Evolutionary conservation across 2,113 vertebrate genomes (phyloP).

Genomic region (Dicrurus megarhynchus): DNA sequence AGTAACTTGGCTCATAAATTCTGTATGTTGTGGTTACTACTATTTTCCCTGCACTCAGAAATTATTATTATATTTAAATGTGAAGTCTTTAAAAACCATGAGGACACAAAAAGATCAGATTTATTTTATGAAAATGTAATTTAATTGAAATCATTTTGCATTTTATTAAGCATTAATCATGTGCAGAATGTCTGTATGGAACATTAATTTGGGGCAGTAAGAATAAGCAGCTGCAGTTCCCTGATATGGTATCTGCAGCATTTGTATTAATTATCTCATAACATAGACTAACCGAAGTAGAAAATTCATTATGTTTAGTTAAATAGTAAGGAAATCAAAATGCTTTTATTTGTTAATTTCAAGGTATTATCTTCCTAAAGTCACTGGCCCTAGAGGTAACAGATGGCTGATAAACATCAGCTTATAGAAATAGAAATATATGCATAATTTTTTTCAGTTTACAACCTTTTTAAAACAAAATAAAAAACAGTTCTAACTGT

Average conservation of each 20-base stretch:
- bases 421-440: background rate
- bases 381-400: background rate
- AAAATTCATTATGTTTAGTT: slow-evolving; percentile 67
- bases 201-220: slow-evolving; percentile 69
- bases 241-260: slow-evolving; percentile 54
- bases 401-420: background rate
- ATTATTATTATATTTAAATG: background rate
- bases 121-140: slow-evolving; percentile 58
- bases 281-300: slow-evolving; percentile 58
- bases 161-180: slow-evolving; percentile 69
- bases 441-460: background rate
- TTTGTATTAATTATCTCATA: slow-evolving; percentile 73
- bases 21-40: background rate
- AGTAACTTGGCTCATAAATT: background rate
- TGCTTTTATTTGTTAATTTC: slow-evolving; percentile 57
- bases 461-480: background rate
- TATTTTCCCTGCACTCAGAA: background rate
- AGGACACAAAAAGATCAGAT: slow-evolving; percentile 14
- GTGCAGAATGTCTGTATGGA: slow-evolving; percentile 45
- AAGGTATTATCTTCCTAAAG: slow-evolving; percentile 17
- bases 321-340: slow-evolving; percentile 54
- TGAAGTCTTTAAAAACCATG: background rate
- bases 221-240: slow-evolving; percentile 64
- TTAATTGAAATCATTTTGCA: slow-evolving; percentile 60
- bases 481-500: background rate